Base-by-base conservation (phyloP, 2,797 vertebrate species). In the Hoplostethus mediterraneus region DNA sequence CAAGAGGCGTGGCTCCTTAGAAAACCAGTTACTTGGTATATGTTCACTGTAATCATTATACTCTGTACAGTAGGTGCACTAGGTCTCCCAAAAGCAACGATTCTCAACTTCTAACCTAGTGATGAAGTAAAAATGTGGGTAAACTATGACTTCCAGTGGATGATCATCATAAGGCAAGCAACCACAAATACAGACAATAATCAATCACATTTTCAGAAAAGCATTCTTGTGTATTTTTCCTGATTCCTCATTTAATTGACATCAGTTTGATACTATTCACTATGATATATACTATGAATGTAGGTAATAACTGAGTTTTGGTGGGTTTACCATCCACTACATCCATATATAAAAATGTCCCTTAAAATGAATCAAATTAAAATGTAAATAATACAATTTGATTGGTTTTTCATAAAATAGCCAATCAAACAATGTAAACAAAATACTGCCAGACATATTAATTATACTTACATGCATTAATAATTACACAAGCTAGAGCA, bases 1-100 rank as follows among this genome's bases (percentile, higher is more conserved):
- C 30, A 57, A 42, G 47, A 40, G 1, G 0, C 16, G 42, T 17
- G 51, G 40, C 11, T 71, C 16, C 40, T 36, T 2, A 47, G 21
- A 75, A 63, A 71, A 73, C 13, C n/a, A 63, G 42, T 60, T 6
- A 59, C 21, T 38, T n/a, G 14, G 6, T 16, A 14, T 12, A 64
- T 45, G 71, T 62, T 1, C 13, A 33, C 33, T 33, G 33, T 21
- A 14, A 1, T 28, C 1, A 40, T 57, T 63, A 5, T 53, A 48
- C 51, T 54, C 3, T 47, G 38, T 49, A 45, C 12, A 63, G 56
- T 21, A 44, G 1, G 14, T 17, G 54, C 13, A 53, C 65, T 33
- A 66, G 40, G 9, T 73, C 33, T 33, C 33, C 4, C 33, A 33
- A 33, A 33, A 33, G 33, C 4, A 33, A 33, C 4, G 33, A 33